Base-by-base conservation (phyloP, 2,113 vertebrate species). In the Cheilinus undulatus region DNA sequence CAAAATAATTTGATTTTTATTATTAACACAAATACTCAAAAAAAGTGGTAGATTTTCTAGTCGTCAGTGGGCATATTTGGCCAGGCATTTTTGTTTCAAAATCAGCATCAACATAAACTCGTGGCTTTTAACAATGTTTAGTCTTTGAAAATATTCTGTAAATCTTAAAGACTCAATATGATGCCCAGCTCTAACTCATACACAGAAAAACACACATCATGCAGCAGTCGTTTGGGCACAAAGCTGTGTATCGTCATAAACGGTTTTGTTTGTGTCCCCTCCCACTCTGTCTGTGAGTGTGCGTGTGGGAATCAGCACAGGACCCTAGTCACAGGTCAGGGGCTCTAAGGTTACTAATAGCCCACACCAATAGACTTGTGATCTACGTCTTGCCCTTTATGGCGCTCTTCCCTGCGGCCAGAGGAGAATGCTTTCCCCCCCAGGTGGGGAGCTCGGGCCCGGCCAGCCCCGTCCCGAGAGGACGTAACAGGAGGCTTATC, bases 331-430 rank as follows among this genome's bases (percentile, higher is more conserved):
- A 92, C 91, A 94, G 92, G 92, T 93, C 92, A 90, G 91, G 73
- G 82, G 82, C 90, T 93, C 92, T 94, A 92, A 89, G 83, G 90
- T 95, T 94, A 93, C 93, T 93, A 94, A 94, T 93, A 93, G 92
- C 90, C 85, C 86, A 84, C 86, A 88, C 91, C 91, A 86, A 90
- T 89, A 86, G 91, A 87, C 87, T 85, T 78, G 86, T 89, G 85
- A 91, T 90, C 83, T 78, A 89, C 86, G 76, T 85, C 83, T 85
- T 88, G 78, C 85, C 84, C 90, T 89, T 93, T 91, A 92, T 92
- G 91, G 90, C 76, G 84, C 86, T 83, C 91, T 88, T 92, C 92
- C 88, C 89, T 78, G 85, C 85, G 77, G 91, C 84, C 72, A 52
- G 73, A 80, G 91, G 88, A 93, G 91, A 93, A 94, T 91, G 86